Base-by-base conservation (phyloP, 2,888 invertebrate species). In the Pimpla rufipes region DNA sequence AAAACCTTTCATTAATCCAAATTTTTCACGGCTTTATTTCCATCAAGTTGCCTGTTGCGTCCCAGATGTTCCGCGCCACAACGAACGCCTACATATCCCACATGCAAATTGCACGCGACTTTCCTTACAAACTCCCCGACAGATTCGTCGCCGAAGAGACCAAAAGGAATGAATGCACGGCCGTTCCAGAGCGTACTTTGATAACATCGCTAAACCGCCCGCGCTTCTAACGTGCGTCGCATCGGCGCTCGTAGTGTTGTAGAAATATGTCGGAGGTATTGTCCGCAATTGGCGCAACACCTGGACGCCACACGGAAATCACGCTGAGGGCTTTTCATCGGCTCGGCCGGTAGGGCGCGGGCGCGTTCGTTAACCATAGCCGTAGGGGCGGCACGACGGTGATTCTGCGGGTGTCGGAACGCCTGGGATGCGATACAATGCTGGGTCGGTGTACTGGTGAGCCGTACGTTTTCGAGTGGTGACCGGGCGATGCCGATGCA, bases 241-340 rank as follows among this genome's bases (percentile, higher is more conserved):
- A 35, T 8, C 67, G 2, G 21, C 67, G 52, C 45, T 42, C 66
- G 13, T 29, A 50, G 23, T 66, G 47, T 11, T 29, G 29, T 64
- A 52, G 52, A 35, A 64, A 64, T 29, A 29, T 64, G 11, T 40
- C 35, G 37, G 10, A 21, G 11, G 47, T 29, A 76, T 76, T 76
- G 76, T 76, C 45, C 7, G 23, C 4, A 59, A 76, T 67, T 76
- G 29, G 55, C 5, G 45, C 66, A 76, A 76, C 76, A 76, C 76
- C 76, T 76, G 76, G 76, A 57, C 67, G 57, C 55, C 13, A 67
- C 45, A 55, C 37, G 66, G 55, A 66, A 76, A 67, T 67, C 52
- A 67, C 55, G 66, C 57, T 47, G 66, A 42, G 64, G 40, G 52
- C 52, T 75, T 59, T 75, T 42, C 29, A 66, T 55, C n/a, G 42